phyloP scores from a whole-genome alignment of 2,113 vertebrate species.

The Meriones unguiculatus region DNA sequence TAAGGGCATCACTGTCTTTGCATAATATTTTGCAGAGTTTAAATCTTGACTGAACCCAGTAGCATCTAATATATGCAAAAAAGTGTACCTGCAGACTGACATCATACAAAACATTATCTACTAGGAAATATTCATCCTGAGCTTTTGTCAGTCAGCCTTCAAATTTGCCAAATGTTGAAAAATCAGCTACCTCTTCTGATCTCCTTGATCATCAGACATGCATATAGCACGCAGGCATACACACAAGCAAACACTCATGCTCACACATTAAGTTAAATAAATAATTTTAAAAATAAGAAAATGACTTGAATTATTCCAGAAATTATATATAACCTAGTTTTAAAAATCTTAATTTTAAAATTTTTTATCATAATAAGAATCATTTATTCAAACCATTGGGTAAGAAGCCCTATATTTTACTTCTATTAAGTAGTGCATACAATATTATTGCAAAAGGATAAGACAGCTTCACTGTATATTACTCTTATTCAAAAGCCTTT shows the following conservation, averaged over 20 bases:
- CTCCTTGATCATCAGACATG: not conserved
- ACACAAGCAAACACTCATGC: not conserved
- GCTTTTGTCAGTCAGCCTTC: not conserved
- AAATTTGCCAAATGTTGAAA: not conserved
- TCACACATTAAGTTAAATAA: not conserved
- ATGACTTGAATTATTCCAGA: slow-evolving; percentile 41
- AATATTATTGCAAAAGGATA: not conserved
- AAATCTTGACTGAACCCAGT: not conserved
- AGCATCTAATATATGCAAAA: not conserved
- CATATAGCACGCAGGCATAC: not conserved
- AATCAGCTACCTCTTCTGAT: not conserved
- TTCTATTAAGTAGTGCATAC: not conserved
- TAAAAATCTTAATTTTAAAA: slow-evolving; percentile 52
- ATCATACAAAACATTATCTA: not conserved
- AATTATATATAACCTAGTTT: not conserved
- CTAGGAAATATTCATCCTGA: slow-evolving; percentile 1
- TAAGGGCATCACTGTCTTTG: not conserved
- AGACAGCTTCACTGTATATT: slow-evolving; percentile 3
- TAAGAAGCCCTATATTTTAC: slow-evolving; percentile 20
- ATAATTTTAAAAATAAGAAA: not conserved
- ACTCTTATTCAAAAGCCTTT: slow-evolving; percentile 8
- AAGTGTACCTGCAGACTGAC: not conserved
- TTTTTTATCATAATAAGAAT: not conserved
- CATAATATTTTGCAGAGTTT: not conserved
- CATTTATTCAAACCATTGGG: not conserved